Percentiles rank a stretch among this genome's conserved stretches.
phyloP scores from a whole-genome alignment of 2,888 invertebrate species.

The Agonum fuliginosum region DNA sequence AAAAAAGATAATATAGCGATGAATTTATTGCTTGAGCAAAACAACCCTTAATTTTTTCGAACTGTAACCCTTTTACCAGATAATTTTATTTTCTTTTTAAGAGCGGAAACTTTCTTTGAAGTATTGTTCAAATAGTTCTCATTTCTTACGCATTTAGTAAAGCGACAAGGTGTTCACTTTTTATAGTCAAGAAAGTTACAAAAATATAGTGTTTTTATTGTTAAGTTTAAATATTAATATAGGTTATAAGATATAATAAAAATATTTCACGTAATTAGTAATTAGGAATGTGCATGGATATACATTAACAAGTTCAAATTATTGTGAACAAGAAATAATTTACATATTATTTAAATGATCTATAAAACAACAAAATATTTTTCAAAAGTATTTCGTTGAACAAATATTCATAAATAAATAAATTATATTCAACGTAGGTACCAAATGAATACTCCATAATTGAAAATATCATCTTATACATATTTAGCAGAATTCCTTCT shows the following conservation, averaged over 20 bases:
- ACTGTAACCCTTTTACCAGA: conserved; percentile 29
- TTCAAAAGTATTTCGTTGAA: background rate
- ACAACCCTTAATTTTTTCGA: conserved; percentile 25
- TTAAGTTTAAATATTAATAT: background rate
- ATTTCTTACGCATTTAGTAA: conserved; percentile 14
- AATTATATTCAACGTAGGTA: conserved; percentile 4
- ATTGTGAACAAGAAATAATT: conserved; percentile 12
- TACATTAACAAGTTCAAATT: background rate
- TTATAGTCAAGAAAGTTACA: too few relatives aligned
- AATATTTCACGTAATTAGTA: background rate
- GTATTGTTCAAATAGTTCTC: background rate
- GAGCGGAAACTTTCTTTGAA: conserved; percentile 28
- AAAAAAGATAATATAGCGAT: conserved; percentile 41
- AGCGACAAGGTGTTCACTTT: too few relatives aligned
- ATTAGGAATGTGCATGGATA: conserved; percentile 1
- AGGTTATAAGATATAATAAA: conserved; percentile 23
- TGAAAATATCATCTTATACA: too few relatives aligned
- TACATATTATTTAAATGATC: conserved; percentile 17
- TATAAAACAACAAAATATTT: conserved; percentile 4
- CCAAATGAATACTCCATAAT: too few relatives aligned
- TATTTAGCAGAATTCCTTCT: conserved; percentile 11
- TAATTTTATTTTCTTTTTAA: conserved; percentile 17
- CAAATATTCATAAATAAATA: conserved; percentile 24
- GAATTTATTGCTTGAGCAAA: conserved; percentile 44
- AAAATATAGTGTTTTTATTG: too few relatives aligned